These are phyloP conservation scores for Hipposideros larvatus DNA, from an alignment of 2,797 vertebrate species.

Conservation along the genomic window DNA sequence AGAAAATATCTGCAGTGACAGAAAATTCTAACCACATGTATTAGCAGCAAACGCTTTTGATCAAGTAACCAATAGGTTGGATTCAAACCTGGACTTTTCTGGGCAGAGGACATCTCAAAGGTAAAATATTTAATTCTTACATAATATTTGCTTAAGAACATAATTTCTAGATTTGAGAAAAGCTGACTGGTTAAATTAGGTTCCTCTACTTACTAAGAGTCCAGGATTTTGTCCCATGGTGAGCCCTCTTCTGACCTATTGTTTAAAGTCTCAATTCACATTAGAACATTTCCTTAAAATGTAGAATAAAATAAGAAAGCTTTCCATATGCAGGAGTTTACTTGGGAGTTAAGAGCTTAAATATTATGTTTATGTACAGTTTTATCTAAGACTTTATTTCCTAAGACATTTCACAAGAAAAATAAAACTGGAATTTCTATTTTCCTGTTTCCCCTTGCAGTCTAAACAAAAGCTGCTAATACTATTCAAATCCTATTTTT, in stretches of 20 bases:
- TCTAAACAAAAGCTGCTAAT: constrained; percentile 22
- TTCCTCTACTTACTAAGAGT: constrained; percentile 7
- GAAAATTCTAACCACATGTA: not conserved
- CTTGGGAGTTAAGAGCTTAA: not conserved
- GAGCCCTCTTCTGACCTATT: not conserved
- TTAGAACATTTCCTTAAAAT: constrained; percentile 33
- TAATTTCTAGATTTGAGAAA: constrained; percentile 31
- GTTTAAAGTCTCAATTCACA: constrained; percentile 3
- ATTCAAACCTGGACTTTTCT: not conserved
- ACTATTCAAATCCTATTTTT: not conserved
- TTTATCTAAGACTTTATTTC: constrained; percentile 37
- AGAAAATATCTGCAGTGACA: not conserved
- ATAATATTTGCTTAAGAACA: not conserved
- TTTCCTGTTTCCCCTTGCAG: not conserved
- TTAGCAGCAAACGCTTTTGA: not conserved
- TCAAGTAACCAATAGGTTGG: constrained; percentile 1
- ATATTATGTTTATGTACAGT: not conserved
- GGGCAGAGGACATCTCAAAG: constrained; percentile 30
- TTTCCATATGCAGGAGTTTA: not conserved
- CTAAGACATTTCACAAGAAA: constrained; percentile 38
- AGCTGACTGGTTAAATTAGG: constrained; percentile 13
- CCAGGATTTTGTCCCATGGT: not conserved
- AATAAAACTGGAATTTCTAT: constrained; percentile 33
- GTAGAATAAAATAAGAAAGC: not conserved
- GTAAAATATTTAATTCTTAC: constrained; percentile 32